These are phyloP conservation scores for Ameiurus melas DNA, from an alignment of 2,113 vertebrate species.

Conservation along the genomic window DNA sequence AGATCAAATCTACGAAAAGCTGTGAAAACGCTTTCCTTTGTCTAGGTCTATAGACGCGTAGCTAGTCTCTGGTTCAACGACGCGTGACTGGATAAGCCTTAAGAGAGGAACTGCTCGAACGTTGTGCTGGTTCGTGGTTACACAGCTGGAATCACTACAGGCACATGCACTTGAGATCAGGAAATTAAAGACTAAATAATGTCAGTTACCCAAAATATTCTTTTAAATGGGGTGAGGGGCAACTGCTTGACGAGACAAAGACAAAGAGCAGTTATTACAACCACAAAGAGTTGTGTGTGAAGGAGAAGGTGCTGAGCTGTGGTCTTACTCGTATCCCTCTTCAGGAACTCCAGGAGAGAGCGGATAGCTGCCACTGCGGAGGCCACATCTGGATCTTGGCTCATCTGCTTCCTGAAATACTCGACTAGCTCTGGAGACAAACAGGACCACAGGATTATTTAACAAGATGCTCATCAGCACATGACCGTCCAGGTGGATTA, in stretches of 20 bases:
- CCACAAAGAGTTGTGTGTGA: neutral
- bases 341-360: constrained; percentile 87
- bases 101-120: no score
- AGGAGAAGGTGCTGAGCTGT: no score
- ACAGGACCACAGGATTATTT: neutral
- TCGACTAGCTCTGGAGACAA: constrained; percentile 80
- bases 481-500: neutral
- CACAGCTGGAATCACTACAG: no score
- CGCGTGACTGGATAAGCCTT: no score
- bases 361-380: constrained; percentile 93
- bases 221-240: neutral
- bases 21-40: neutral
- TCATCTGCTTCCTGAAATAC: constrained; percentile 87
- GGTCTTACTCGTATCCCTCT: constrained; percentile 82
- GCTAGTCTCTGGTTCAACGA: no score
- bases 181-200: neutral
- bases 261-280: neutral
- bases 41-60: neutral
- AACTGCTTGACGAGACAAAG: neutral
- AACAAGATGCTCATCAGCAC: neutral
- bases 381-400: constrained; percentile 83
- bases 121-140: no score
- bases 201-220: neutral
- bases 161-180: neutral
- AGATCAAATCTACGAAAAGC: no score